Evolutionary conservation across 2,797 vertebrate genomes (phyloP), one percentile per base, ranked within the genome.

Genomic region (Typhlichthys eigenmanni): DNA sequence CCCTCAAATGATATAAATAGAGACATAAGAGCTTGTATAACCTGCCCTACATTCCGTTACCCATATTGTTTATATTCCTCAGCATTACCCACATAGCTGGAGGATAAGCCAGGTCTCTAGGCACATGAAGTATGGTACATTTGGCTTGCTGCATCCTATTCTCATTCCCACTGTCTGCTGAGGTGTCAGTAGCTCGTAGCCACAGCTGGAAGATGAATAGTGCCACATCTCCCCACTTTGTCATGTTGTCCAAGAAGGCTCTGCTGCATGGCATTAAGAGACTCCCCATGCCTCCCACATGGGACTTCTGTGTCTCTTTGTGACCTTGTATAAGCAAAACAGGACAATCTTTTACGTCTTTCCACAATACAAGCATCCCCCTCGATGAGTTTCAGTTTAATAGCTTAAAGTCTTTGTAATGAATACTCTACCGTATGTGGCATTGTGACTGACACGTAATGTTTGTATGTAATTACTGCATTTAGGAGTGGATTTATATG

Each of bases 141-240:
- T 63, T 64, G 76, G 83, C 81, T 85, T 38, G 80, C 76, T 79
- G 81, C 85, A 78, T 80, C 79, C 78, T 72, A 82, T 88, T 88
- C 85, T 87, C 84, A 87, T 90, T 86, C 86, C 85, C 73, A 78
- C 81, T 85, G 84, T 84, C 79, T 83, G 29, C 77, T 29, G 69
- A 64, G 79, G 76, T 38, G 87, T 88, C 82, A 76, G 77, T 50
- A 79, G 78, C 86, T 86, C 72, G 83, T 83, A 83, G 84, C 86
- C 87, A 84, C 87, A 85, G 84, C 86, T 88, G 85, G 75, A 89
- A 87, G 87, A 90, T 89, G 85, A 89, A 89, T 90, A 79, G 85
- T 79, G 70, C 84, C 61, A 81, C 79, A 78, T 66, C 69, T 43
- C 80, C 87, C 84, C 75, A 88, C 82, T 90, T 83, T 90, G 88